Conservation (phyloP, 2,888 invertebrate genomes). For the Sericinus montela region DNA sequence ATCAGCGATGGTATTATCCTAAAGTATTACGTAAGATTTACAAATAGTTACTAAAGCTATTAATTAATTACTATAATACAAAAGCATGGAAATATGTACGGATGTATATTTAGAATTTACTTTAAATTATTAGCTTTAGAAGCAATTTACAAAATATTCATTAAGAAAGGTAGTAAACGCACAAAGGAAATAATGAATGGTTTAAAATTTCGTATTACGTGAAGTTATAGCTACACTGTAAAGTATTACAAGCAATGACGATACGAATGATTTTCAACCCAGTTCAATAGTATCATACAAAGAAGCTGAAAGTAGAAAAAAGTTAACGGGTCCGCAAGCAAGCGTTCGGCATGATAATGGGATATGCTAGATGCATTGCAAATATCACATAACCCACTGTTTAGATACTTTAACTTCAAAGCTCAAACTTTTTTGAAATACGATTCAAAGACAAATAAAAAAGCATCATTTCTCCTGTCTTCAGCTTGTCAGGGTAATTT, state of each 20-base stretch:
- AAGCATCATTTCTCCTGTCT: too few species aligned
- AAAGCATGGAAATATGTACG: neutral
- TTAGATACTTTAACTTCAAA: neutral
- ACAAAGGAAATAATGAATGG: slow-evolving; percentile 5
- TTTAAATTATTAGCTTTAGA: neutral
- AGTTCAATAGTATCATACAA: slow-evolving; percentile 32
- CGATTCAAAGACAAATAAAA: too few species aligned
- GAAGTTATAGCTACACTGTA: slow-evolving; percentile 5
- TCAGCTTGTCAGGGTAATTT: too few species aligned
- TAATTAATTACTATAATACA: neutral
- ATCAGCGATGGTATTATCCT: too few species aligned
- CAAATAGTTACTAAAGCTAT: neutral
- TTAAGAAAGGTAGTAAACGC: slow-evolving; percentile 2
- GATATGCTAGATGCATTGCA: slow-evolving; percentile 58
- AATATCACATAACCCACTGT: slow-evolving; percentile 35
- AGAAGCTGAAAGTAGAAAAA: slow-evolving; percentile 54
- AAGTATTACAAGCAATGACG: slow-evolving; percentile 21
- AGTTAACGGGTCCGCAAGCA: slow-evolving; percentile 62
- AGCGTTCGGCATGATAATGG: slow-evolving; percentile 58
- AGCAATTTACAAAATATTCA: slow-evolving; percentile 3
- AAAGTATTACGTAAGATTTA: neutral
- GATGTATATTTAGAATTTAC: neutral
- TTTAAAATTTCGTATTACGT: neutral
- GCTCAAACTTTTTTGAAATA: too few species aligned
- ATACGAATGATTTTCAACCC: slow-evolving; percentile 32